phyloP scores from a whole-genome alignment of 2,888 invertebrate genomes.

The Augochlorella aurata region DNA sequence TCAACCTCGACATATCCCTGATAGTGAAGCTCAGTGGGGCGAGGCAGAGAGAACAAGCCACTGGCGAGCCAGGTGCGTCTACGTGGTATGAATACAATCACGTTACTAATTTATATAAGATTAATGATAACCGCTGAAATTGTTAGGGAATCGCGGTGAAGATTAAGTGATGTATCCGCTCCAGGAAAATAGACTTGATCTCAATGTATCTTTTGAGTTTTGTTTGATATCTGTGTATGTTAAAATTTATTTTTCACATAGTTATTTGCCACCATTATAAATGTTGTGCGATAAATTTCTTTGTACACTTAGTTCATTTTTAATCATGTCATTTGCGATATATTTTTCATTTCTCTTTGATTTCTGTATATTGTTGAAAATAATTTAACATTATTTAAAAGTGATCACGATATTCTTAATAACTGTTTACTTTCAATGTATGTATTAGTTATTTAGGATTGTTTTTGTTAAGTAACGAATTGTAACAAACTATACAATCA shows the following conservation, averaged over 20 bases:
- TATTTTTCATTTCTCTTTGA: not conserved
- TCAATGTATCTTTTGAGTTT: constrained; percentile 56
- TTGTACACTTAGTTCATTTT: not conserved
- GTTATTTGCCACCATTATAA: constrained; percentile 35
- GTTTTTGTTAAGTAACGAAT: not conserved
- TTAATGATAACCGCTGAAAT: constrained; percentile 60
- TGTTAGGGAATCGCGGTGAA: constrained; percentile 67
- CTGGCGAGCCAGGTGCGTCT: constrained; percentile 82
- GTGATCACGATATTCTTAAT: constrained; percentile 26
- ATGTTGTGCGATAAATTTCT: not conserved
- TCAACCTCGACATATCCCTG: constrained; percentile 79
- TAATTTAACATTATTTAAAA: constrained; percentile 10
- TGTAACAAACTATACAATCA: not conserved
- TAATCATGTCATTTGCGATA: not conserved
- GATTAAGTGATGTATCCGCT: constrained; percentile 64
- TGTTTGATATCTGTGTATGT: constrained; percentile 52
- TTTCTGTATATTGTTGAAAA: not conserved
- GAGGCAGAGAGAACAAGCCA: constrained; percentile 81
- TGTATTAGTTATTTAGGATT: constrained; percentile 26
- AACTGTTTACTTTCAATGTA: constrained; percentile 28
- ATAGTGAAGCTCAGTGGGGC: constrained; percentile 81
- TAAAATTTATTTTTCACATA: constrained; percentile 45
- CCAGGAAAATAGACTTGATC: constrained; percentile 62
- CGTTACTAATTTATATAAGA: constrained; percentile 71
- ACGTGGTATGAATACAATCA: constrained; percentile 81